phyloP scores from a whole-genome alignment of 2,888 invertebrate species.

The Tanaodytes sp. region DNA sequence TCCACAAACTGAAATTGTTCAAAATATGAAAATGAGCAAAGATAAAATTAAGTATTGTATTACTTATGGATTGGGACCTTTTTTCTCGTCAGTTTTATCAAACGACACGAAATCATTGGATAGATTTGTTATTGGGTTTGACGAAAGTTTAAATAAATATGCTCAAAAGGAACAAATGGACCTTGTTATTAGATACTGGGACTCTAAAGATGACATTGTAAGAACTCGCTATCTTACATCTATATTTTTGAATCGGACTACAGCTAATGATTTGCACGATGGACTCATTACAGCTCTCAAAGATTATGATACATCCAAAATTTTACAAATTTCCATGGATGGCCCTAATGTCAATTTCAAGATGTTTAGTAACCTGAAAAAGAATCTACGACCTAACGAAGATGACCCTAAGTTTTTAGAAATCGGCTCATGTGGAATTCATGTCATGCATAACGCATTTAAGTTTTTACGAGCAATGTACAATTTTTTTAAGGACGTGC shows the following conservation, averaged over 20 bases:
- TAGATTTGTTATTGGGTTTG: constrained; percentile 50
- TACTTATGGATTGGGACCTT: constrained; percentile 45
- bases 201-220: constrained; percentile 47
- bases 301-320: constrained; percentile 35
- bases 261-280: constrained; percentile 52
- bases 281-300: constrained; percentile 32
- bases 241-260: constrained; percentile 42
- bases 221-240: constrained; percentile 56
- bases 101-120: constrained; percentile 25
- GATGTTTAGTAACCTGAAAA: constrained; percentile 24
- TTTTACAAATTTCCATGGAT: constrained; percentile 55
- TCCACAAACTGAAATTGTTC: constrained; percentile 41
- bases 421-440: constrained; percentile 60
- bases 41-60: constrained; percentile 51
- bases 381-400: constrained; percentile 1
- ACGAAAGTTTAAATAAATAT: constrained; percentile 54
- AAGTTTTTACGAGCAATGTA: constrained; percentile 57
- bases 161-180: constrained; percentile 58
- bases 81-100: constrained; percentile 39
- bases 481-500: constrained; percentile 60
- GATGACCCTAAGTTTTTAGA: constrained; percentile 50
- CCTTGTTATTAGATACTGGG: constrained; percentile 57
- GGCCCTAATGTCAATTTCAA: constrained; percentile 53
- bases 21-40: constrained; percentile 45
- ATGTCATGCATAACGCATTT: constrained; percentile 60